phyloP scores from a whole-genome alignment of 1,140 invertebrate genomes.

The Araneus ventricosus region DNA sequence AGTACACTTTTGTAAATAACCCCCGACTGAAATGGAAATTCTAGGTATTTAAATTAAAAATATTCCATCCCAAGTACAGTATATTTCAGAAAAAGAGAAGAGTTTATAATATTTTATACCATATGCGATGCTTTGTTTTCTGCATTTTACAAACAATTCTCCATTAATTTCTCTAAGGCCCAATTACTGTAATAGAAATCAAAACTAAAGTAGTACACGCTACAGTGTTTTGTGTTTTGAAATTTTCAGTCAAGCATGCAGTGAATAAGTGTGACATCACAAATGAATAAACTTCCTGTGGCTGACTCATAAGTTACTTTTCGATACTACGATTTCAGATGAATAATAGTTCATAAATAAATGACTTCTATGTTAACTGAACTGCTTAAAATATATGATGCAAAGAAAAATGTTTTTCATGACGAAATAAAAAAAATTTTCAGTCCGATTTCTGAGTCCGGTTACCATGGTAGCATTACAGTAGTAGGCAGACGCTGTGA shows the following conservation, averaged over 20 bases:
- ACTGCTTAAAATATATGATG: not conserved
- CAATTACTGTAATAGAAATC: not conserved
- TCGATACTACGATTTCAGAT: not conserved
- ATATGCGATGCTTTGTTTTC: constrained; percentile 39
- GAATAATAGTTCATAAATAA: not conserved
- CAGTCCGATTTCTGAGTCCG: not conserved
- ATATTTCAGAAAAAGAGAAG: not conserved
- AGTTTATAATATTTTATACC: not conserved
- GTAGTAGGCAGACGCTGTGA: not conserved
- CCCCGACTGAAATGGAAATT: not conserved
- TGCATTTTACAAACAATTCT: not conserved
- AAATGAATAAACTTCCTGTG: constrained; percentile 15
- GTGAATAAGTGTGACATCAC: not conserved
- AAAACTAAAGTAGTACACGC: constrained; percentile 15
- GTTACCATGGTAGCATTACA: not conserved
- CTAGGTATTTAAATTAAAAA: not conserved
- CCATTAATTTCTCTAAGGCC: too few relatives aligned
- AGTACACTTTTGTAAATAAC: not conserved
- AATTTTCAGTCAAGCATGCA: constrained; percentile 33
- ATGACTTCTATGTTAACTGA: not conserved
- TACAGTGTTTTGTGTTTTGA: not conserved
- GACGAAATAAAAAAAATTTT: not conserved
- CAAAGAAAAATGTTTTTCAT: not conserved
- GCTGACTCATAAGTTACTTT: constrained; percentile 27
- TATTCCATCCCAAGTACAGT: not conserved